Base-by-base conservation (phyloP, 2,797 vertebrate genomes). In the Mycteria americana region DNA sequence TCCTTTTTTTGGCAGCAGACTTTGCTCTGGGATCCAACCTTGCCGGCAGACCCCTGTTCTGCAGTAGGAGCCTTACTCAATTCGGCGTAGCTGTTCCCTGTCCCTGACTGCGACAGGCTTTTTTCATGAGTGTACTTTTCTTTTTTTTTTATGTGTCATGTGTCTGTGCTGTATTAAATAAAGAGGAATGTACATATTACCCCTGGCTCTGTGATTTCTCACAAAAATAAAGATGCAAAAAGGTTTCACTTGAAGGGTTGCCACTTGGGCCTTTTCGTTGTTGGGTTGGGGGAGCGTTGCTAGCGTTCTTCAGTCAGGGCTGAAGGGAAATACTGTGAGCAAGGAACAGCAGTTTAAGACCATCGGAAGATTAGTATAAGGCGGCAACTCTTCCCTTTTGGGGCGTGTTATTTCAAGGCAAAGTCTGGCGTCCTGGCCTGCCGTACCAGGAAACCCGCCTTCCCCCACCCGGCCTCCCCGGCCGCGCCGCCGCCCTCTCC, bases 161-260 rank as follows among this genome's bases (percentile, higher is more conserved):
- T 98, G 98, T 98, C 97, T 95, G 97, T 98, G 97, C 97, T 98
- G 98, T 98, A 97, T 97, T 98, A 97, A 98, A 98, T 98, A 98
- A 98, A 98, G 97, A 98, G 93, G 97, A 98, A 98, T 98, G 98
- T 98, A 98, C 97, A 98, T 98, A 98, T 63, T 73, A 75, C 33
- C 54, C n/a, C 48, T 0, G 63, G 68, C 72, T 95, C 84, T 60
- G 54, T 96, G 76, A 22, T 87, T 91, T 89, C 70, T 94, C 35
- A 45, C 23, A 37, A 65, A 51, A 77, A 33, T 9, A n/a, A 56
- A 63, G 35, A 53, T 6, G 18, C 13, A 6, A 10, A 30, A 59
- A 60, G 6, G 15, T 25, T 63, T 64, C 7, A 2, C 4, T 27
- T 6, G 2, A 8, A 39, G 12, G 25, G 28, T 2, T 46, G 41